Base-by-base conservation (phyloP, 2,797 vertebrate genomes). In the Poecilia picta region DNA sequence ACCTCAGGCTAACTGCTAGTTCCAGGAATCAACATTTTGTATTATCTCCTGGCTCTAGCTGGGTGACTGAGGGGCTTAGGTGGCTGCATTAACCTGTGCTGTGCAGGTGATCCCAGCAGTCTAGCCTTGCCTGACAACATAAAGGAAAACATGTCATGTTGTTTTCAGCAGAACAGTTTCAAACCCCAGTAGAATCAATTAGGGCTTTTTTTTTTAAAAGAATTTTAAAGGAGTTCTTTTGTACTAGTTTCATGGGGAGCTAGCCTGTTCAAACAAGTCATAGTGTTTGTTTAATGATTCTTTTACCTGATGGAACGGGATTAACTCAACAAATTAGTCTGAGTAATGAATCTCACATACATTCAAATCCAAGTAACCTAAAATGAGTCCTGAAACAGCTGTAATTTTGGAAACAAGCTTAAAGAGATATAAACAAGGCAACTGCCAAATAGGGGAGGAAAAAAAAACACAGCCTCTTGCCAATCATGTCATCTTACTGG, bases 401-500 rank as follows among this genome's bases (percentile, higher is more conserved):
- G 51, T 20, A 33, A 2, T 78, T 80, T 66, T 83, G 84, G 87
- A 87, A 83, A 74, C 76, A 73, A 84, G 81, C 85, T 82, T 79
- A 90, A 89, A 86, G 76, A 66, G 80, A 91, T 82, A 81, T 79
- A 74, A 79, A 74, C 80, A 75, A 81, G 72, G 75, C 85, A 83
- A 75, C 89, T 91, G 90, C 88, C 88, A 90, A 90, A 91, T 59
- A 82, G 79, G 81, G 78, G 89, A 81, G 85, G 76, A 87, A 88
- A 89, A 82, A 89, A 90, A 89, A 90, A 89, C 76, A 81, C 57
- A 89, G 70, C 51, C 75, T 36, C 36, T 59, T 91, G 91, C 89
- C 90, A 92, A 86, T 92, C 91, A 91, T 88, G 89, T 89, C 88
- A 88, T 89, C 88, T 91, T 89, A 88, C 86, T 89, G 88, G 89